Percentiles rank a stretch among this genome's conserved stretches.
These are phyloP conservation scores for Escarpia spicata DNA, from an alignment of 2,888 invertebrate species.

Conservation along the genomic window DNA sequence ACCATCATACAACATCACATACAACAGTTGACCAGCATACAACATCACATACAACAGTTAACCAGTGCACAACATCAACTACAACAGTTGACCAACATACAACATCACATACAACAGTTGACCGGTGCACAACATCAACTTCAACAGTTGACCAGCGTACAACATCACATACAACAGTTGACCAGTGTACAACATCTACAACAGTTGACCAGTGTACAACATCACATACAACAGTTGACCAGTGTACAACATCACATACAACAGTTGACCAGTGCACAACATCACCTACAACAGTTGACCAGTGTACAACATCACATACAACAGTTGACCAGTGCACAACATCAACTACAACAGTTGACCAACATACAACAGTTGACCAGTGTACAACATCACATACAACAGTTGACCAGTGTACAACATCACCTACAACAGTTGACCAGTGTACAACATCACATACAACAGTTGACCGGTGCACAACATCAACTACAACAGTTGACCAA, in stretches of 20 bases:
- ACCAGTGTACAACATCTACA: conserved; percentile 21
- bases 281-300: conserved; percentile 25
- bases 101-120: conserved; percentile 20
- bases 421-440: conserved; percentile 21
- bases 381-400: conserved; percentile 20
- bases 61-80: conserved; percentile 21
- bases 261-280: conserved; percentile 21
- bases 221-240: conserved; percentile 22
- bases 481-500: conserved; percentile 23
- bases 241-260: conserved; percentile 21
- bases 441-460: conserved; percentile 20
- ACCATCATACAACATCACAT: conserved; percentile 19
- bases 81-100: conserved; percentile 1
- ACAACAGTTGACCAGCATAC: conserved; percentile 14
- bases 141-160: conserved; percentile 22
- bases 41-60: conserved; percentile 23
- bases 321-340: conserved; percentile 20
- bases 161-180: conserved; percentile 24
- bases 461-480: conserved; percentile 23
- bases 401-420: conserved; percentile 23
- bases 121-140: conserved; percentile 22
- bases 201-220: conserved; percentile 24
- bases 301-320: conserved; percentile 21
- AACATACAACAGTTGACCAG: conserved; percentile 23
- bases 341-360: conserved; percentile 21